A percentile compares a stretch with the other conserved stretches of the same genome.
phyloP scores from a whole-genome alignment of 2,888 invertebrate species.

The Dascillus cervinus region DNA sequence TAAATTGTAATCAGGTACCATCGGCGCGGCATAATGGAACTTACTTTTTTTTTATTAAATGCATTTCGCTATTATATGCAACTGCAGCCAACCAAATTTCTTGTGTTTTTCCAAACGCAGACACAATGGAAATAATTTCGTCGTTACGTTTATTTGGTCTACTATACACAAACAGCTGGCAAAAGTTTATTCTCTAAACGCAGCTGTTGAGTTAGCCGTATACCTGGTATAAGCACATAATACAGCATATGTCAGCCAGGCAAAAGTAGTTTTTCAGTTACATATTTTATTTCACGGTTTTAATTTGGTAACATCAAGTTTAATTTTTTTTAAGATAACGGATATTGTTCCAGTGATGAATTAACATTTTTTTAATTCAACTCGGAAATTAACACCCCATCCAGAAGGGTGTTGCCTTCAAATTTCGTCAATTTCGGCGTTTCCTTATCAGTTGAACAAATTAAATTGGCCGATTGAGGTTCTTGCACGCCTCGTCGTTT shows the following conservation, averaged over 20 bases:
- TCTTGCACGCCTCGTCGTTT: too few species aligned
- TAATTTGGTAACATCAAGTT: slow-evolving; percentile 4
- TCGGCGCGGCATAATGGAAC: slow-evolving; percentile 31
- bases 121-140: slow-evolving; percentile 12
- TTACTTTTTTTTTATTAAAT: slow-evolving; percentile 31
- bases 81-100: slow-evolving; percentile 14
- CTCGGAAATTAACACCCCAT: too few species aligned
- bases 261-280: slow-evolving; percentile 23
- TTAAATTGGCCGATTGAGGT: too few species aligned
- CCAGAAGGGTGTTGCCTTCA: too few species aligned
- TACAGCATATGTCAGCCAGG: slow-evolving; percentile 32
- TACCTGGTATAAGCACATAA: slow-evolving; percentile 31
- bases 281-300: slow-evolving; percentile 16
- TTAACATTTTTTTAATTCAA: too few species aligned
- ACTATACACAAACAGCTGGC: slow-evolving; percentile 40
- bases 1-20: slow-evolving; percentile 36
- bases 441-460: too few species aligned
- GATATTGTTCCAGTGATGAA: too few species aligned
- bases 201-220: slow-evolving; percentile 39
- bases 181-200: slow-evolving; percentile 44
- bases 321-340: neutral
- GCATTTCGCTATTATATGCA: slow-evolving; percentile 41
- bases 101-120: slow-evolving; percentile 5
- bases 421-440: too few species aligned
- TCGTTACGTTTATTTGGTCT: slow-evolving; percentile 19